Conservation (phyloP, 1,140 invertebrate species). For the Adelges cooleyi region DNA sequence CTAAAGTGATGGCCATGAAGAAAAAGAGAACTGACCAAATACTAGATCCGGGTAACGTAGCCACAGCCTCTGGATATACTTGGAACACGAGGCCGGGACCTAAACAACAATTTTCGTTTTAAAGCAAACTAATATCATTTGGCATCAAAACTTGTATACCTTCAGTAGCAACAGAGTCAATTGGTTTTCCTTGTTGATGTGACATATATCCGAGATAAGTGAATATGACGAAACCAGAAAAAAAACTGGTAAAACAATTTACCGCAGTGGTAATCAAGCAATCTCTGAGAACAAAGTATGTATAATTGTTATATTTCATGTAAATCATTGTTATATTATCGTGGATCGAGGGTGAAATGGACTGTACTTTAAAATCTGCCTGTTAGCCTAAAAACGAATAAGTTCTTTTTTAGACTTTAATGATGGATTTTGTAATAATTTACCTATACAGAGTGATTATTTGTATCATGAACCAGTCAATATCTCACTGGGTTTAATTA, state of each 20-base stretch:
- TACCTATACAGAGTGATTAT: too few species aligned
- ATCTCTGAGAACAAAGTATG: slow-evolving; percentile 46
- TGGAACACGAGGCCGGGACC: slow-evolving; percentile 81
- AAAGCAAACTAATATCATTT: not conserved
- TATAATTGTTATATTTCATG: too few species aligned
- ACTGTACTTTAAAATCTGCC: too few species aligned
- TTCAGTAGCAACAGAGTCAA: slow-evolving; percentile 75
- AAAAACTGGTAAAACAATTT: slow-evolving; percentile 81
- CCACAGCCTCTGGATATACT: slow-evolving; percentile 82
- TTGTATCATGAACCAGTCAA: too few species aligned
- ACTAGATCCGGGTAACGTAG: slow-evolving; percentile 73
- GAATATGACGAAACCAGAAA: slow-evolving; percentile 88
- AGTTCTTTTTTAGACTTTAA: too few species aligned
- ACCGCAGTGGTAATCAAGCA: slow-evolving; percentile 59
- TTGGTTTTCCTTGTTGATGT: slow-evolving; percentile 63
- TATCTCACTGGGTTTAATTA: too few species aligned
- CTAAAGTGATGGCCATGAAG: slow-evolving; percentile 83
- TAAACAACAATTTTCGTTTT: slow-evolving; percentile 33
- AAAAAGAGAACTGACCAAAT: slow-evolving; percentile 87
- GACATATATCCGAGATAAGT: slow-evolving; percentile 88
- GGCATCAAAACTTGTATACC: slow-evolving; percentile 41
- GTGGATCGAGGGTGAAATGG: too few species aligned
- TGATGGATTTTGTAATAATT: too few species aligned
- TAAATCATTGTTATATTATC: too few species aligned
- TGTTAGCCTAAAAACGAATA: too few species aligned